phyloP scores from a whole-genome alignment of 2,113 vertebrate species.

The Phocoena phocoena region DNA sequence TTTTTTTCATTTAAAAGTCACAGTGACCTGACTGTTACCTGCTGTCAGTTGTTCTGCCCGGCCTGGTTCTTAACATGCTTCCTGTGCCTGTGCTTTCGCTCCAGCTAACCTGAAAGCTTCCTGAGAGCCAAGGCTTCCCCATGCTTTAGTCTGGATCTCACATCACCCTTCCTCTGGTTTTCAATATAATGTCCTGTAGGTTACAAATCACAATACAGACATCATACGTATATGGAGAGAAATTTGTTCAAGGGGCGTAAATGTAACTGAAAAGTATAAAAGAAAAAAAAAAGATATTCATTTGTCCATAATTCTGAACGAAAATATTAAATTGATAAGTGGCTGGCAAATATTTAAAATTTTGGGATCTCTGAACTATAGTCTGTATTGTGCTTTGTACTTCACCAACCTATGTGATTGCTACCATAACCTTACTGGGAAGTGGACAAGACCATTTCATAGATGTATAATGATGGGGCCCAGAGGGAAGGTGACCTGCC shows the following conservation, averaged over 20 bases:
- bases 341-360: background rate
- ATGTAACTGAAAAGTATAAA: background rate
- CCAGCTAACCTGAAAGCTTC: background rate
- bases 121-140: background rate
- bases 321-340: background rate
- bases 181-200: background rate
- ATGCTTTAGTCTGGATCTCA: background rate
- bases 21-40: background rate
- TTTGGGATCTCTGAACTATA: background rate
- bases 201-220: background rate
- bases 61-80: background rate
- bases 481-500: background rate
- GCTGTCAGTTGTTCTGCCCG: background rate
- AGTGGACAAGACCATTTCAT: background rate
- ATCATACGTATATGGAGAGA: background rate
- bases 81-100: background rate
- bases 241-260: background rate
- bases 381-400: background rate
- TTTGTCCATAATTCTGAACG: background rate
- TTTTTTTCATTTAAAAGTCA: slow-evolving; percentile 26
- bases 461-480: background rate
- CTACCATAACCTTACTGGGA: background rate
- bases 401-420: background rate
- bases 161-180: background rate
- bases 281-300: background rate